Evolutionary conservation across 2,113 vertebrate genomes (phyloP).

Genomic region (Anarhynchus alexandrinus): DNA sequence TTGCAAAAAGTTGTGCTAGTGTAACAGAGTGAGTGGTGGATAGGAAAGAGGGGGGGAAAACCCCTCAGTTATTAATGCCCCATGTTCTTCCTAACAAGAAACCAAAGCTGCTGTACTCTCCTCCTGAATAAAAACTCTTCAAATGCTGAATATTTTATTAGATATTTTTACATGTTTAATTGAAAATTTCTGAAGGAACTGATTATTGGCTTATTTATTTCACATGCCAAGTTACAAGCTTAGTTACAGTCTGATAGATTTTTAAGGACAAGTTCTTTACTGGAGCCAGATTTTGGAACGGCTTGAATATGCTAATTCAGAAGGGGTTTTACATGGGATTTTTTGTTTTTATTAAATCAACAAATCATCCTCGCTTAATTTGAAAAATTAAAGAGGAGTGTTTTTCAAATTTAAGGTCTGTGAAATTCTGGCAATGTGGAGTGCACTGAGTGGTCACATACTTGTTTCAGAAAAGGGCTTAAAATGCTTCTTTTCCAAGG

Average conservation of each 20-base stretch:
- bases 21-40: neutral
- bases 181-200: neutral
- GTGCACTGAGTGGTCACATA: neutral
- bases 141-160: neutral
- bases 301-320: constrained; percentile 35
- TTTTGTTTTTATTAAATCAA: constrained; percentile 8
- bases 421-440: neutral
- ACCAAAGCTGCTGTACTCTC: neutral
- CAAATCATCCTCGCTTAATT: constrained; percentile 11
- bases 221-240: constrained; percentile 6
- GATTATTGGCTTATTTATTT: constrained; percentile 37
- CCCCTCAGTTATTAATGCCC: neutral
- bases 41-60: neutral
- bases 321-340: neutral
- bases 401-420: neutral
- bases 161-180: constrained; percentile 9
- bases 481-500: neutral
- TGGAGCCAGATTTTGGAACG: constrained; percentile 1
- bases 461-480: neutral
- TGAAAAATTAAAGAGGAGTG: neutral
- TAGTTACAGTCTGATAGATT: constrained; percentile 54
- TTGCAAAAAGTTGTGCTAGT: neutral
- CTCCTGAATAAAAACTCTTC: neutral
- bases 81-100: neutral
- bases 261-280: constrained; percentile 27